Percentiles rank a stretch among this genome's conserved stretches.
Conservation (phyloP, 2,797 vertebrate species). For the Helostoma temminkii region DNA sequence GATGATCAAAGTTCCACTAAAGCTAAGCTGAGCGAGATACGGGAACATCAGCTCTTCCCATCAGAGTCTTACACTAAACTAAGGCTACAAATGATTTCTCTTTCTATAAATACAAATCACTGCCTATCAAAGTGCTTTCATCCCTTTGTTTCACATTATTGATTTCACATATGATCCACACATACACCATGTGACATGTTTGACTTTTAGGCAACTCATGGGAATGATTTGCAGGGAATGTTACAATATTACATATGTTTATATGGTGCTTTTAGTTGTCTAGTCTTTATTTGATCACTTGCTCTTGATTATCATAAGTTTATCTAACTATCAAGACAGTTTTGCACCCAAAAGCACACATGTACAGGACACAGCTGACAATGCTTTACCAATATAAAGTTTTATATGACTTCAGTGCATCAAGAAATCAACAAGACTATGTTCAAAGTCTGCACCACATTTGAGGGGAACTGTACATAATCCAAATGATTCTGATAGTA, state of each 20-base stretch:
- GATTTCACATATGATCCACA: slow-evolving; percentile 54
- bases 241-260: slow-evolving; percentile 58
- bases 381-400: slow-evolving; percentile 66
- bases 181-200: slow-evolving; percentile 32
- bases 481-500: slow-evolving; percentile 39
- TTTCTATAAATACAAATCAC: slow-evolving; percentile 48
- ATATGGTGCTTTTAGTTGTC: slow-evolving; percentile 46
- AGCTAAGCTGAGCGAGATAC: slow-evolving; percentile 49
- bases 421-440: slow-evolving; percentile 57
- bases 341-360: slow-evolving; percentile 70
- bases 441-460: slow-evolving; percentile 70
- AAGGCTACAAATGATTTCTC: slow-evolving; percentile 59
- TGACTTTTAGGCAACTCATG: slow-evolving; percentile 56
- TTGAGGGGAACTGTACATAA: slow-evolving; percentile 55
- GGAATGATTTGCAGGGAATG: slow-evolving; percentile 54
- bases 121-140: slow-evolving; percentile 67
- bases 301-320: slow-evolving; percentile 69
- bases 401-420: slow-evolving; percentile 70
- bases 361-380: slow-evolving; percentile 72
- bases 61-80: no score
- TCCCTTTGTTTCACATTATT: slow-evolving; percentile 63
- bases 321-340: slow-evolving; percentile 63
- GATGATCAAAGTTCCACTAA: slow-evolving; percentile 62
- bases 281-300: slow-evolving; percentile 60
- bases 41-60: slow-evolving; percentile 40